Conservation (phyloP, 2,888 invertebrate genomes). For the Euproctis similis region DNA sequence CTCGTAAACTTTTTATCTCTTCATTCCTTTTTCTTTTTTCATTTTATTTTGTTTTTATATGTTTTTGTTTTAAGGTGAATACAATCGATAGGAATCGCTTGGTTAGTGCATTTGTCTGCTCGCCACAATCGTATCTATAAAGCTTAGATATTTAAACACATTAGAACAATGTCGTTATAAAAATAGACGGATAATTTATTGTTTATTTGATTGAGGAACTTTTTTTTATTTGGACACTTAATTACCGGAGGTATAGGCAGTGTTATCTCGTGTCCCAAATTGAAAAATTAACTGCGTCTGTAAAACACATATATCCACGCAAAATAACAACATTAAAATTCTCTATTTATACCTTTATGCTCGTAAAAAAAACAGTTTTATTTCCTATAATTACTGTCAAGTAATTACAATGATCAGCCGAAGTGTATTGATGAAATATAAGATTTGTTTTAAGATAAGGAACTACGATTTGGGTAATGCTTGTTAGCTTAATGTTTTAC, state of each 20-base stretch:
- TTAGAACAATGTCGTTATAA: constrained; percentile 15
- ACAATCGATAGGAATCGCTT: constrained; percentile 28
- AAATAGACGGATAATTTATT: constrained; percentile 20
- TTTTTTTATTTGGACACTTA: too few species aligned
- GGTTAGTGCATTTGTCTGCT: constrained; percentile 15
- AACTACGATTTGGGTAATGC: constrained; percentile 7
- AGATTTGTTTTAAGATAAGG: constrained; percentile 5
- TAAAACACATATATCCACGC: too few species aligned
- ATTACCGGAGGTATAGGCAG: too few species aligned
- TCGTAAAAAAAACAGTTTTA: too few species aligned
- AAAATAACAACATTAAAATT: too few species aligned
- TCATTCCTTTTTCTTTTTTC: constrained; percentile 50
- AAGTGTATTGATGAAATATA: constrained; percentile 15
- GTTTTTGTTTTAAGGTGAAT: constrained; percentile 40
- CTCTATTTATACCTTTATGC: too few species aligned
- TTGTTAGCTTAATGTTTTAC: too few species aligned
- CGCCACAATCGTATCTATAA: constrained; percentile 16
- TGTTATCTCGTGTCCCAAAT: too few species aligned
- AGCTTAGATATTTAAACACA: constrained; percentile 15
- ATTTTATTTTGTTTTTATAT: too few species aligned
- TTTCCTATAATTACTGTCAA: too few species aligned
- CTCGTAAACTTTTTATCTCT: constrained; percentile 70
- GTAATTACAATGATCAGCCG: constrained; percentile 34
- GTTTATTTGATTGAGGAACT: too few species aligned
- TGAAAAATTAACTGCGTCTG: too few species aligned